Evolutionary conservation across 2,888 invertebrate genomes (phyloP), one percentile per base, ranked within the genome.

Genomic region (Aspidiotus destructor): DNA sequence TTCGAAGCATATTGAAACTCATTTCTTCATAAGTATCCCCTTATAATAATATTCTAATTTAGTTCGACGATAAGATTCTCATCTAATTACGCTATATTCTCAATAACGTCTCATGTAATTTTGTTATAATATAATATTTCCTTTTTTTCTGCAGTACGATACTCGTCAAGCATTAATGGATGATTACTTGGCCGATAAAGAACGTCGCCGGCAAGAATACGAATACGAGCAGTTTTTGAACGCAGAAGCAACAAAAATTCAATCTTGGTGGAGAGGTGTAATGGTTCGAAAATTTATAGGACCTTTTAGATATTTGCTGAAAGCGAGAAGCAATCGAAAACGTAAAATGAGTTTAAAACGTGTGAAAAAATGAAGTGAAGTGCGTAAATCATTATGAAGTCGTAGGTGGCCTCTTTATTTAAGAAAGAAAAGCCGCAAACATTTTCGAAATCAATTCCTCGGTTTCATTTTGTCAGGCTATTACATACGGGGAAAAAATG

Each of bases 251-350:
- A 72, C 73, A 2, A 73, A 71, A 76, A 75, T 80, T 10, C 80
- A 80, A 73, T 75, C 79, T 0, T 81, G 80, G 80, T 81, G 80
- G 79, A 73, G 80, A 71, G 80, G 80, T 15, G 76, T 78, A 42
- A 80, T 80, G 79, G 80, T 81, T 2, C 74, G 80, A 10, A 76
- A 77, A 73, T 77, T 77, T 10, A 75, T 79, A 54, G 80, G 80
- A 6, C 77, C 78, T 8, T 79, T 77, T 72, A 76, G 76, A 67
- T 28, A 70, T 53, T n/a, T 71, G 3, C 44, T 62, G 8, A 62
- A 69, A n/a, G 62, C 63, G 10, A 69, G 68, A 53, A 70, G 70
- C 11, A 70, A 17, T 42, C 58, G 60, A 41, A 67, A 67, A 17
- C 57, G 67, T 28, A 67, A 67, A 40, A 58, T 67, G 67, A 67